These are phyloP conservation scores for Bovichtus variegatus DNA, from an alignment of 2,797 vertebrate species.

Conservation along the genomic window DNA sequence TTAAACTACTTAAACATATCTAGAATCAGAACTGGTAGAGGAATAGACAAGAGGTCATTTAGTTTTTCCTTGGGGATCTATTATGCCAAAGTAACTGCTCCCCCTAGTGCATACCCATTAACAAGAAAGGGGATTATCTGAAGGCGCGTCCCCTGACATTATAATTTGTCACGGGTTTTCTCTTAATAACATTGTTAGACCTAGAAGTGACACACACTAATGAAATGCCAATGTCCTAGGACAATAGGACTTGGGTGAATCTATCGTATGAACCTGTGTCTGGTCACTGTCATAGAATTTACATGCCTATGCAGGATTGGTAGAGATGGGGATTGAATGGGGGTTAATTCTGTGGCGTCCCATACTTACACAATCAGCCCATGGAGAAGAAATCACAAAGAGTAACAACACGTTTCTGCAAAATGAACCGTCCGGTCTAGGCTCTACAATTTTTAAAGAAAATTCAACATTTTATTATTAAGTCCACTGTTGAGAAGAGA, in stretches of 20 bases:
- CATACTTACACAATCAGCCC: constrained; percentile 27
- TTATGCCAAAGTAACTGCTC: constrained; percentile 59
- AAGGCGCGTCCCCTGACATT: constrained; percentile 76
- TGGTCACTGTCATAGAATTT: constrained; percentile 71
- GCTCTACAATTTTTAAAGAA: constrained; percentile 14
- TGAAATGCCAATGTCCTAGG: constrained; percentile 61
- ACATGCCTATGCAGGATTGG: constrained; percentile 59
- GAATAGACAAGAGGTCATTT: constrained; percentile 43
- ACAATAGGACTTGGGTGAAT: constrained; percentile 53
- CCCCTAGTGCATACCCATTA: constrained; percentile 60
- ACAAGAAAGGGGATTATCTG: constrained; percentile 73
- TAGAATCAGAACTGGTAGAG: constrained; percentile 4
- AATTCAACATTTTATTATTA: constrained; percentile 23
- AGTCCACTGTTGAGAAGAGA: constrained; percentile 6
- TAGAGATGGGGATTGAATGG: constrained; percentile 42
- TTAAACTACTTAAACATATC: constrained; percentile 8
- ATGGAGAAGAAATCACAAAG: constrained; percentile 23
- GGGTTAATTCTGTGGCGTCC: constrained; percentile 19
- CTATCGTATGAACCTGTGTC: constrained; percentile 67
- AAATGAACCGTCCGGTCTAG: constrained; percentile 7
- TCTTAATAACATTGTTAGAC: constrained; percentile 72
- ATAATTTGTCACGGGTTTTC: constrained; percentile 75
- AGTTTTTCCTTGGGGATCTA: constrained; percentile 43
- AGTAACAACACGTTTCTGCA: constrained; percentile 1
- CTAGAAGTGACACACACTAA: constrained; percentile 68